Conservation (phyloP, 2,113 vertebrate genomes). For the Daphoenositta chrysoptera region DNA sequence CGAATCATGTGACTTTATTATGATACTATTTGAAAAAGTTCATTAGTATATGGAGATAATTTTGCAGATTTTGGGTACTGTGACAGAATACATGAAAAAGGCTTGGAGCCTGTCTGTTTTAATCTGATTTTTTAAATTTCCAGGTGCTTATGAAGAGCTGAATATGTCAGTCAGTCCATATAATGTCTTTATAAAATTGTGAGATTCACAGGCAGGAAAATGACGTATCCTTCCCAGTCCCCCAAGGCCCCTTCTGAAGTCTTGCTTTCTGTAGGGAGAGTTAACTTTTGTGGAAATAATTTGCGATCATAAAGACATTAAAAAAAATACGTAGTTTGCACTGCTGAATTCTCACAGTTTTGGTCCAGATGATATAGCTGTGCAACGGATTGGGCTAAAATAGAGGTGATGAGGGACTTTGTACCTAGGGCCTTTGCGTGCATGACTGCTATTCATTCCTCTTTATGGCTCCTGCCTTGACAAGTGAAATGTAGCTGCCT, state of each 20-base stretch:
- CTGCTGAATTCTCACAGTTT: neutral
- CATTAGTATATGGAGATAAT: neutral
- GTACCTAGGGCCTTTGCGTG: neutral
- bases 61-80: neutral
- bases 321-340: neutral
- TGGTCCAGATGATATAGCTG: neutral
- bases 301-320: neutral
- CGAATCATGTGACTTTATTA: neutral
- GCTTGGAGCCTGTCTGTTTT: neutral
- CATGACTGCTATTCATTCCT: slow-evolving; percentile 10
- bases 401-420: neutral
- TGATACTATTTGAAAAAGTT: neutral
- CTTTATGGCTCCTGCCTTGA: slow-evolving; percentile 24
- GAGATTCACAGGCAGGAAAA: neutral
- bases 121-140: neutral
- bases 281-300: neutral
- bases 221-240: neutral
- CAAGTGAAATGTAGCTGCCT: slow-evolving; percentile 33
- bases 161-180: neutral
- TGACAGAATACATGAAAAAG: neutral
- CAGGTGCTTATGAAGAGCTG: neutral
- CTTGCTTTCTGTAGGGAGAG: neutral
- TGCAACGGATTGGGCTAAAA: neutral
- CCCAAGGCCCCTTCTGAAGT: neutral
- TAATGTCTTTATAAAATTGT: neutral